A percentile compares a stretch with the other conserved stretches of the same genome.
Evolutionary conservation across 2,888 invertebrate genomes (phyloP).

Genomic region (Hirudinaria manillensis): DNA sequence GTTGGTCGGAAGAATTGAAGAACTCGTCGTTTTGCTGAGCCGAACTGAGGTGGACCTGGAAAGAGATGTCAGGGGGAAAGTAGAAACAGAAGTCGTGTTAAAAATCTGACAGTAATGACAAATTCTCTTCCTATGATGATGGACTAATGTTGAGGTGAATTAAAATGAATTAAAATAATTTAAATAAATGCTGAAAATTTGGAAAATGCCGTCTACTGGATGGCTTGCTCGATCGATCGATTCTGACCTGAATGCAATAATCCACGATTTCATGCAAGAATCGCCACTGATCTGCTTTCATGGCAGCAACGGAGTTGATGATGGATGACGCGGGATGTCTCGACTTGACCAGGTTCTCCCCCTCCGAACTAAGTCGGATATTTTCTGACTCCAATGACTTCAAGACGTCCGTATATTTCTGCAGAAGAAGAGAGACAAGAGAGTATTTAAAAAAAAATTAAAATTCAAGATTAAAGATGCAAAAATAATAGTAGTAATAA

Average conservation of each 20-base stretch:
- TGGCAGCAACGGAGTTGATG: not conserved
- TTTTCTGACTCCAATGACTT: slow-evolving; percentile 10
- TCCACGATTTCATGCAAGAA: slow-evolving; percentile 20
- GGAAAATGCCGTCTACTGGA: no score
- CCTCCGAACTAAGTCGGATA: not conserved
- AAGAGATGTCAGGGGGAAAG: no score
- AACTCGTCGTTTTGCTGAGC: slow-evolving; percentile 12
- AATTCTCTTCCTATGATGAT: not conserved
- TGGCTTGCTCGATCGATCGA: no score
- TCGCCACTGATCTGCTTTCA: slow-evolving; percentile 14
- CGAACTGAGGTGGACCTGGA: slow-evolving; percentile 10
- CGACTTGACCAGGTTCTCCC: not conserved
- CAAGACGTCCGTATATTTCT: slow-evolving; percentile 8
- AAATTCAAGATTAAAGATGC: no score
- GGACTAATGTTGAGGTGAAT: no score
- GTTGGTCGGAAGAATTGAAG: slow-evolving; percentile 23
- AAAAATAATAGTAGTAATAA: no score
- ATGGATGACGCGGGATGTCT: slow-evolving; percentile 1
- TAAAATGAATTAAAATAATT: no score
- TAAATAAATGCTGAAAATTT: no score
- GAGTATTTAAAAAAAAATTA: no score
- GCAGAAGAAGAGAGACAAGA: not conserved
- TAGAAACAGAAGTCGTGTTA: no score
- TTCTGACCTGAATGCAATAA: slow-evolving; percentile 23
- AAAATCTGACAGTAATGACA: not conserved